A percentile compares a stretch with the other conserved stretches of the same genome.
Conservation (phyloP, 2,888 invertebrate species). For the Scrobipalpa costella region DNA sequence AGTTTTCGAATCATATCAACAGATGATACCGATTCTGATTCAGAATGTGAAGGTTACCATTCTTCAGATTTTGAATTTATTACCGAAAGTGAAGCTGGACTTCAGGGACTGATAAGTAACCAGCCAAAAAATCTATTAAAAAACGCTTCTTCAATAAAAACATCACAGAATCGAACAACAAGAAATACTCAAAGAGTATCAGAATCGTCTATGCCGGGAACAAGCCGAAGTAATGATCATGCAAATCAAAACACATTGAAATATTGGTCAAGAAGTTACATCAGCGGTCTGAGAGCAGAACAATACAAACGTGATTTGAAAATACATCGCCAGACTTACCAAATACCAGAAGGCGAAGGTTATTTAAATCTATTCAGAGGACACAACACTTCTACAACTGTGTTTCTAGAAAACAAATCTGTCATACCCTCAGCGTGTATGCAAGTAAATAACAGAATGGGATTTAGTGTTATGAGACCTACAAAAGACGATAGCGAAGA, state of each 20-base stretch:
- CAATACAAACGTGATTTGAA: neutral
- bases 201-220: constrained; percentile 21
- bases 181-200: constrained; percentile 21
- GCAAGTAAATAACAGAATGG: constrained; percentile 47
- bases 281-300: neutral
- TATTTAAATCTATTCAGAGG: constrained; percentile 54
- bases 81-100: constrained; percentile 56
- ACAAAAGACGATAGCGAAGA: constrained; percentile 18
- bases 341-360: constrained; percentile 49
- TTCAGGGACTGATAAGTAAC: constrained; percentile 38
- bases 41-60: constrained; percentile 47
- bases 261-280: constrained; percentile 17
- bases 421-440: constrained; percentile 39
- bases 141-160: neutral
- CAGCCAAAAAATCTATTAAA: neutral
- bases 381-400: constrained; percentile 30
- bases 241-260: neutral
- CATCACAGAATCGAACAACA: neutral
- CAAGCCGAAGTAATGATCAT: neutral
- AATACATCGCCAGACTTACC: constrained; percentile 39
- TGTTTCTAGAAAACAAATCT: constrained; percentile 55
- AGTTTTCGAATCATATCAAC: neutral
- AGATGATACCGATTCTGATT: constrained; percentile 30
- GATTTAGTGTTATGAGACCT: constrained; percentile 45
- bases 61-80: constrained; percentile 72